Conservation (phyloP, 2,797 vertebrate species). For the Crocidura indochinensis region DNA sequence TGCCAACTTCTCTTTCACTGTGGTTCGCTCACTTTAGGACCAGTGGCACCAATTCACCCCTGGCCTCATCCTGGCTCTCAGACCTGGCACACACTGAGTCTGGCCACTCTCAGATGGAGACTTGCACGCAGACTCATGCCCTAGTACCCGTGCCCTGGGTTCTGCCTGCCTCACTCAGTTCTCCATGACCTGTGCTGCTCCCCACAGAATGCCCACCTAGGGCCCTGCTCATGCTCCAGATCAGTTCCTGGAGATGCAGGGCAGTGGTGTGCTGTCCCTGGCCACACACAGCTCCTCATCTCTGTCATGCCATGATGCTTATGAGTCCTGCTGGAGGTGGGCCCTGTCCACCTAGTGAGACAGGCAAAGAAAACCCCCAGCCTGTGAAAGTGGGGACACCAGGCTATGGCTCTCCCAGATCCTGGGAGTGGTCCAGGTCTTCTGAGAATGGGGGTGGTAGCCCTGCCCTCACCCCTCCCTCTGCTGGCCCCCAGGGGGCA, state of each 20-base stretch:
- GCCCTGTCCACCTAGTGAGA: background rate
- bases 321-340: background rate
- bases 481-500: slow-evolving; percentile 75
- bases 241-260: background rate
- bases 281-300: slow-evolving; percentile 20
- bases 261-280: no score
- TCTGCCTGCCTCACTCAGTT: slow-evolving; percentile 23
- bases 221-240: background rate
- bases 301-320: slow-evolving; percentile 1
- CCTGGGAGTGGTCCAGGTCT: background rate
- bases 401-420: background rate
- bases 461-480: slow-evolving; percentile 50
- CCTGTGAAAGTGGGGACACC: background rate
- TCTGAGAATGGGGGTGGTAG: background rate
- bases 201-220: background rate
- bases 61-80: background rate
- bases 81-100: background rate
- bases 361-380: background rate
- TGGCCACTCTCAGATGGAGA: background rate
- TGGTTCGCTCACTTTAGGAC: background rate
- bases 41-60: background rate
- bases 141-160: fast-evolving
- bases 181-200: background rate
- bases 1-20: background rate
- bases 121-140: background rate